These are phyloP conservation scores for Plecturocebus donacophilus DNA, from an alignment of 2,113 vertebrate genomes.

Conservation along the genomic window DNA sequence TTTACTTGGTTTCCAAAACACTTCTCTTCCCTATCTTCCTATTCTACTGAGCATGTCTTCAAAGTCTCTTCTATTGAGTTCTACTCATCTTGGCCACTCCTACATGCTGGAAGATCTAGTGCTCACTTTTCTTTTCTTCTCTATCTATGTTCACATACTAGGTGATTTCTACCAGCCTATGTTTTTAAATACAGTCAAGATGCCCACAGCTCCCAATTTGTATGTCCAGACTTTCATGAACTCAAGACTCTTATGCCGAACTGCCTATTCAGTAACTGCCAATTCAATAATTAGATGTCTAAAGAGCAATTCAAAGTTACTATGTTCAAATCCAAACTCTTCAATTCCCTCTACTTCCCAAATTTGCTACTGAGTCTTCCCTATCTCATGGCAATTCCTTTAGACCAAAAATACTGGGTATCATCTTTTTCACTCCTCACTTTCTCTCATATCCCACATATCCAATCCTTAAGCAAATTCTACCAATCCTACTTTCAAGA, in stretches of 20 bases:
- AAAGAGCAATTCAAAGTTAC: conserved; percentile 11
- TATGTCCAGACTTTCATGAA: neutral
- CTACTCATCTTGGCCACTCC: neutral
- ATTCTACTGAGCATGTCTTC: neutral
- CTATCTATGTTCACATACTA: neutral
- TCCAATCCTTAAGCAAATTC: neutral
- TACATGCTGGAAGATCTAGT: neutral
- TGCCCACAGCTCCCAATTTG: neutral
- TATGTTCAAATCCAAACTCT: neutral
- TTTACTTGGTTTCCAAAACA: neutral
- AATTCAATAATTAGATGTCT: neutral
- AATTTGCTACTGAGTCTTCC: neutral
- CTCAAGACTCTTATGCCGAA: neutral
- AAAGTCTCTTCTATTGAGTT: neutral
- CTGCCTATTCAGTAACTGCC: neutral
- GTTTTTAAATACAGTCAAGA: conserved; percentile 8
- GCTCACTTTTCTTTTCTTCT: neutral
- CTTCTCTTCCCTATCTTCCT: neutral
- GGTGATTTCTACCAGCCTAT: conserved; percentile 5
- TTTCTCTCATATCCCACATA: neutral
- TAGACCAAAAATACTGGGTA: neutral
- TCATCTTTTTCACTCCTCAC: neutral
- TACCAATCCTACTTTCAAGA: neutral
- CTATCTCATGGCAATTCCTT: neutral
- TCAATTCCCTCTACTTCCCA: neutral